Percentiles rank a stretch among this genome's conserved stretches.
Conservation (phyloP, 2,888 invertebrate species). For the Blera fallax region DNA sequence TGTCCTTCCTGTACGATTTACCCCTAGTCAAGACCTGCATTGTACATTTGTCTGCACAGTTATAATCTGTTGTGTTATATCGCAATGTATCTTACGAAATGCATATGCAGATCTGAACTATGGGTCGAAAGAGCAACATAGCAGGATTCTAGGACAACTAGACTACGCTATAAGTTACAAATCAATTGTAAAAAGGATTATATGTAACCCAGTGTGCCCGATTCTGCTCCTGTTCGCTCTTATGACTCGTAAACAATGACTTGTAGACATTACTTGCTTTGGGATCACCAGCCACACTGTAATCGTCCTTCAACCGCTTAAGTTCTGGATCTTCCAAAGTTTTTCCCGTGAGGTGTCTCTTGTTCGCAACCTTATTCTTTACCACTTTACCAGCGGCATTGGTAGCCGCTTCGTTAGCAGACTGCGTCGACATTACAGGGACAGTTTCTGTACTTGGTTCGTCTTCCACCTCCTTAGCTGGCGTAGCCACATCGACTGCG, state of each 20-base stretch:
- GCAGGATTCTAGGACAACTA: background rate
- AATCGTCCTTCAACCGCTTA: conserved; percentile 89
- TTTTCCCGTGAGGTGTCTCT: conserved; percentile 76
- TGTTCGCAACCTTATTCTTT: conserved; percentile 70
- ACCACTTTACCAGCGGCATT: conserved; percentile 2
- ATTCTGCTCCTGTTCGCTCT: conserved; percentile 92
- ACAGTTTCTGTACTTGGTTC: conserved; percentile 1
- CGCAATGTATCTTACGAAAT: too few species aligned
- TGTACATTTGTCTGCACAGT: too few species aligned
- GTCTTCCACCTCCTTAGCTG: background rate
- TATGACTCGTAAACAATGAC: conserved; percentile 95
- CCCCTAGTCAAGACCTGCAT: too few species aligned
- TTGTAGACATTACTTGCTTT: conserved; percentile 95
- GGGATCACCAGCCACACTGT: conserved; percentile 95
- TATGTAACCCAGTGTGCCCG: conserved; percentile 99
- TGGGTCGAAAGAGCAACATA: background rate
- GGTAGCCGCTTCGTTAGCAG: background rate
- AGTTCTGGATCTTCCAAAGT: conserved; percentile 86
- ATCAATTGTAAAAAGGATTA: conserved; percentile 95
- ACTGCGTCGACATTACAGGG: background rate
- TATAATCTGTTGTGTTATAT: too few species aligned
- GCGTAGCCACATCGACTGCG: conserved; percentile 46
- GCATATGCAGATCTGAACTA: background rate
- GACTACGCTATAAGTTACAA: background rate
- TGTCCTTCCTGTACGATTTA: background rate